Evolutionary conservation across 2,113 vertebrate genomes (phyloP), one percentile per base, ranked within the genome.

Genomic region (Panurus biarmicus): DNA sequence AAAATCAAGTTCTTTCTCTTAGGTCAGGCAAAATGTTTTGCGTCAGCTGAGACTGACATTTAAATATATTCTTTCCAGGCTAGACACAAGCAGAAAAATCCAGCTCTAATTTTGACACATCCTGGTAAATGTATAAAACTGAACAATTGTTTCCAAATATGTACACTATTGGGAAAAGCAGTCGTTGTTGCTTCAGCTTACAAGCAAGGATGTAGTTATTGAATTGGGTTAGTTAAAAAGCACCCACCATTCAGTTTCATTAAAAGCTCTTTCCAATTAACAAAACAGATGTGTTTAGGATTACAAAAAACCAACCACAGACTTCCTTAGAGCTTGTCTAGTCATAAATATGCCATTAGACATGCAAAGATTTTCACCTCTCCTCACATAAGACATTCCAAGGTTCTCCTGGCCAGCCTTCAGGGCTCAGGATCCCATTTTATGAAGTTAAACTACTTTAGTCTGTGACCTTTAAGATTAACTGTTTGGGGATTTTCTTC

Each of bases 201-300:
- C 53, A 89, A 86, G 62, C 25, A 85, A 92, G 57, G 76, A 87
- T 95, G 62, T 79, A 85, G 66, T 53, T 85, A 66, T 53, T 87
- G 86, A 94, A 91, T 12, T 89, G 67, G 28, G 70, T 77, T 90
- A 79, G 71, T 95, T 92, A 78, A 95, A 93, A 95, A 93, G 88
- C 35, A 94, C 86, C 77, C 87, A 71, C 50, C 51, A 58, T 76
- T 83, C 60, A 58, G 26, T 65, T 78, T 81, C 85, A 96, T 90
- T 92, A 84, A 87, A 67, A 85, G 71, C 57, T 89, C 91, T 94
- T 93, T 70, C 44, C 87, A 78, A 84, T 93, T 96, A 94, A 92
- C 81, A 85, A 96, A 97, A 85, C 76, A 93, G 80, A 92, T 90
- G 90, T 87, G 78, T 95, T 95, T 90, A 79, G 93, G 95, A 95